These are phyloP conservation scores for Crioceris asparagi DNA, from an alignment of 2,888 invertebrate genomes.

Conservation along the genomic window DNA sequence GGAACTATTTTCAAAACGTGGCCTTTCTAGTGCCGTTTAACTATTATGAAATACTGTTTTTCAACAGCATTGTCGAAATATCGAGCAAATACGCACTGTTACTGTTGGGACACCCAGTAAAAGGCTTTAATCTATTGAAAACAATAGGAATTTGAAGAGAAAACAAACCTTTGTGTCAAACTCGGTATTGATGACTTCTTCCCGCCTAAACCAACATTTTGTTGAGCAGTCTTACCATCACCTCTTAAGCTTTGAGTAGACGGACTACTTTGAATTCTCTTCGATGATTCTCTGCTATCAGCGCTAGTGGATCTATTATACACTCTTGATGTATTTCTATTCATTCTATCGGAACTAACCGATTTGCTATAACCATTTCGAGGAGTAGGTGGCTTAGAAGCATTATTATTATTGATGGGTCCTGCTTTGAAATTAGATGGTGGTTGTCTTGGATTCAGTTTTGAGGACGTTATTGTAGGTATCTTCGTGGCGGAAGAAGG, in stretches of 20 bases:
- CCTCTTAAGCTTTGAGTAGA: slow-evolving; percentile 49
- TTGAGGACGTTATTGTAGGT: slow-evolving; percentile 22
- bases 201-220: too few species aligned
- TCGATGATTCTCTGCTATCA: slow-evolving; percentile 30
- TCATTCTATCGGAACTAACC: slow-evolving; percentile 28
- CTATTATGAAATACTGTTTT: too few species aligned
- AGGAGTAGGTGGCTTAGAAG: slow-evolving; percentile 28
- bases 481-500: slow-evolving; percentile 5
- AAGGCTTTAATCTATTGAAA: too few species aligned
- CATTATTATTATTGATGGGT: neutral
- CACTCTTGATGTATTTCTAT: slow-evolving; percentile 18
- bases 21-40: too few species aligned
- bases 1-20: too few species aligned
- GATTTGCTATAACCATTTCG: slow-evolving; percentile 26
- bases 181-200: slow-evolving; percentile 29
- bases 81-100: too few species aligned
- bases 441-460: slow-evolving; percentile 6
- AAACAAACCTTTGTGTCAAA: slow-evolving; percentile 24
- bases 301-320: slow-evolving; percentile 36
- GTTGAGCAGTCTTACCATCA: slow-evolving; percentile 23
- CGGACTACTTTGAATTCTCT: slow-evolving; percentile 40
- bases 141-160: neutral
- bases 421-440: slow-evolving; percentile 29
- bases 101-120: too few species aligned
- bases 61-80: too few species aligned